Evolutionary conservation across 2,113 vertebrate species (phyloP).

Genomic region (Pitta sordida): DNA sequence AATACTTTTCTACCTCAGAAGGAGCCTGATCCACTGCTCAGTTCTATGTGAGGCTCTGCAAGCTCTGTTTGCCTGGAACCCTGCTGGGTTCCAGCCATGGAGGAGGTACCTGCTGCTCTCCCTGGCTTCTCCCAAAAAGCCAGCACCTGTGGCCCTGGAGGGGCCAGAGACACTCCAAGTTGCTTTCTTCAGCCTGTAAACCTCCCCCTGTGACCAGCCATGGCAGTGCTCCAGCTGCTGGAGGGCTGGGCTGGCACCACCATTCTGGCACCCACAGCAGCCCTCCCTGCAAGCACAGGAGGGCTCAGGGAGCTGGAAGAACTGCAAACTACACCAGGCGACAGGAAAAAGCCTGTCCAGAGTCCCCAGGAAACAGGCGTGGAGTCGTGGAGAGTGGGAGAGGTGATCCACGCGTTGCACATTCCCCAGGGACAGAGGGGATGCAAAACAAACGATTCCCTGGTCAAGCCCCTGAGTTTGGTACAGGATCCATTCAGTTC

Average conservation of each 20-base stretch:
- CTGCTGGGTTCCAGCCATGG: neutral
- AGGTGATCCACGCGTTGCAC: accelerated
- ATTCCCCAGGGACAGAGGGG: accelerated
- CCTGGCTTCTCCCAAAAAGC: neutral
- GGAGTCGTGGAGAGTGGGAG: accelerated
- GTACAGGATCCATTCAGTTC: neutral
- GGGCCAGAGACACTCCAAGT: neutral
- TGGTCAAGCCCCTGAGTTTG: accelerated
- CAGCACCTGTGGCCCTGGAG: accelerated
- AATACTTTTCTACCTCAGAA: neutral
- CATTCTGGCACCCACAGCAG: neutral
- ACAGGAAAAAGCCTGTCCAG: neutral
- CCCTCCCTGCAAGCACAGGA: neutral
- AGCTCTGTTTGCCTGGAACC: neutral
- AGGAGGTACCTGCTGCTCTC: neutral
- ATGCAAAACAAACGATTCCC: neutral
- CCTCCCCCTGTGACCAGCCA: neutral
- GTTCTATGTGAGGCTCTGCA: neutral
- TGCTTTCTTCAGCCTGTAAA: neutral
- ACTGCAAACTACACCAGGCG: neutral
- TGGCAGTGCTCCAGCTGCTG: neutral
- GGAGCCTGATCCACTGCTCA: neutral
- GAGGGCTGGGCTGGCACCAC: neutral
- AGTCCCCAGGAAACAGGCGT: neutral
- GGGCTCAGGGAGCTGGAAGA: neutral